Conservation (phyloP, 2,888 invertebrate species). For the Drosophila ustulata region DNA sequence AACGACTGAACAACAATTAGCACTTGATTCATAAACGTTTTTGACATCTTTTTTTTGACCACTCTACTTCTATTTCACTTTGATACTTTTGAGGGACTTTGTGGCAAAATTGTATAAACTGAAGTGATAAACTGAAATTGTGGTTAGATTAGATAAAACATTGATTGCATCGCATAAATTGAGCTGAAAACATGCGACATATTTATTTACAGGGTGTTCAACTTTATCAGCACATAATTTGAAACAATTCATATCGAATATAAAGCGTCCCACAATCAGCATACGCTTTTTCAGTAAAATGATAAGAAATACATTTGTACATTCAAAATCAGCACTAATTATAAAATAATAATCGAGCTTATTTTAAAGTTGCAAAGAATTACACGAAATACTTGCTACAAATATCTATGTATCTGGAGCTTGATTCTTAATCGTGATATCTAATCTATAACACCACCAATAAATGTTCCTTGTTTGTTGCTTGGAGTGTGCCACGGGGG, state of each 20-base stretch:
- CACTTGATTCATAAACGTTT: slow-evolving; percentile 29
- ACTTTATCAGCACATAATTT: not conserved
- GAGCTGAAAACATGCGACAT: not conserved
- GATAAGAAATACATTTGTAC: not conserved
- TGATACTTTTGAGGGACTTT: slow-evolving; percentile 10
- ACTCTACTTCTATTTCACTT: slow-evolving; percentile 10
- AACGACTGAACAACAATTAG: slow-evolving; percentile 39
- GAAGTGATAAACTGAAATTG: slow-evolving; percentile 27
- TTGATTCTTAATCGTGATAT: too few relatives aligned
- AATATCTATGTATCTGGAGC: not conserved
- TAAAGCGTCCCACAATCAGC: not conserved
- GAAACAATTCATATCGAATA: not conserved
- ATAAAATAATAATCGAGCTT: not conserved
- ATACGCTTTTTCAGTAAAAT: not conserved
- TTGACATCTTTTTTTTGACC: slow-evolving; percentile 24
- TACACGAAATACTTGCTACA: not conserved
- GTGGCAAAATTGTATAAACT: slow-evolving; percentile 4
- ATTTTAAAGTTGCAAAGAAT: not conserved
- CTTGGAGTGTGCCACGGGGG: not conserved
- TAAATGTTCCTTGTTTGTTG: not conserved
- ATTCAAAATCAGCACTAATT: not conserved
- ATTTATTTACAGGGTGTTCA: not conserved
- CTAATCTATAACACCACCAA: not conserved
- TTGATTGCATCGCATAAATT: slow-evolving; percentile 5
- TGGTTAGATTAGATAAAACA: slow-evolving; percentile 23